These are phyloP conservation scores for Hydrolagus colliei DNA, from an alignment of 2,797 vertebrate species.

Conservation along the genomic window DNA sequence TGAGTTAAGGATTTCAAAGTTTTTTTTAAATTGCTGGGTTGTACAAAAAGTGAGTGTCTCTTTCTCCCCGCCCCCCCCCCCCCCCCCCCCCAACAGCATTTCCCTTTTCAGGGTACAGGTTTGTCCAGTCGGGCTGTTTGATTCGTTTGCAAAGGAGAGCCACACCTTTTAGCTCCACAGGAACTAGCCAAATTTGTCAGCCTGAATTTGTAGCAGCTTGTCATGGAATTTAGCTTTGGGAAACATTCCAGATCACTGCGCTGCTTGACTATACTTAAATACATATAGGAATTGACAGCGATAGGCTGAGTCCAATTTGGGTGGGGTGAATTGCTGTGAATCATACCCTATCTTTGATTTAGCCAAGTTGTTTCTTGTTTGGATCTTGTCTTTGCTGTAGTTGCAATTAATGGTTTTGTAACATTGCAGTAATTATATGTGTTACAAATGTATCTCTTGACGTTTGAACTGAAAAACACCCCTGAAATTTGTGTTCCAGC, in stretches of 20 bases:
- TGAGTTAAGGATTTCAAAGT: no score
- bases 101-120: no score
- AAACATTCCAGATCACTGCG: not conserved
- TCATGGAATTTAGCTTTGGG: not conserved
- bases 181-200: not conserved
- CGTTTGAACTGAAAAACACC: not conserved
- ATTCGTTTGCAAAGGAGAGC: no score
- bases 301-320: conserved; percentile 45
- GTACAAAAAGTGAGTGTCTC: not conserved
- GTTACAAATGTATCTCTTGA: not conserved
- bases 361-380: not conserved
- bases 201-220: not conserved
- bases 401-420: not conserved
- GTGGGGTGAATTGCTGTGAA: conserved; percentile 46
- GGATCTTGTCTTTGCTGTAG: not conserved
- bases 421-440: not conserved
- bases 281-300: not conserved
- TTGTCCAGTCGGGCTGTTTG: no score
- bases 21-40: no score
- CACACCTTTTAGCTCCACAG: not conserved
- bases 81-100: not conserved
- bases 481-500: no score
- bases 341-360: conserved; percentile 37
- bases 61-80: no score
- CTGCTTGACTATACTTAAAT: not conserved